Evolutionary conservation across 2,113 vertebrate species (phyloP).

Genomic region (Azemiops feae): DNA sequence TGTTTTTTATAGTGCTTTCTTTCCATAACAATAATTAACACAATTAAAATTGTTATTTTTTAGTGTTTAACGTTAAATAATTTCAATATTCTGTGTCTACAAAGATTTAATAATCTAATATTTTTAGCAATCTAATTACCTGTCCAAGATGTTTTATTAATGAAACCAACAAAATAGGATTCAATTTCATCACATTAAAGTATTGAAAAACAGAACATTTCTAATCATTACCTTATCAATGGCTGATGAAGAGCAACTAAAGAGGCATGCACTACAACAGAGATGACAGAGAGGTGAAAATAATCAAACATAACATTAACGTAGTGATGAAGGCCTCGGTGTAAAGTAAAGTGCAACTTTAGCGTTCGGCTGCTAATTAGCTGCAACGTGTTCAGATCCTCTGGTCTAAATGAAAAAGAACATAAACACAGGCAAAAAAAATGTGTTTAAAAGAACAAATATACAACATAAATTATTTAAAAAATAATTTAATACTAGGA

Average conservation of each 20-base stretch:
- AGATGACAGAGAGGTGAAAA: conserved; percentile 96
- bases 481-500: conserved; percentile 17
- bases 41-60: neutral
- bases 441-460: neutral
- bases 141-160: neutral
- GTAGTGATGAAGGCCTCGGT: conserved; percentile 94
- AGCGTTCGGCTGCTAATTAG: conserved; percentile 93
- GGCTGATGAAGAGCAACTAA: conserved; percentile 97
- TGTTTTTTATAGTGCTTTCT: neutral
- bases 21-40: neutral
- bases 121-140: neutral
- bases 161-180: neutral
- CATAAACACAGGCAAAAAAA: neutral
- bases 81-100: neutral
- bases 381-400: conserved; percentile 88
- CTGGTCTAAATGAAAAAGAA: conserved; percentile 72
- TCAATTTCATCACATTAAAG: neutral
- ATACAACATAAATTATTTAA: neutral
- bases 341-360: conserved; percentile 95
- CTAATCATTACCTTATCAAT: conserved; percentile 85
- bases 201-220: neutral
- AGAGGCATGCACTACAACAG: conserved; percentile 90
- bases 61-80: neutral
- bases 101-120: neutral
- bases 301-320: conserved; percentile 99